These are phyloP conservation scores for Plectropomus leopardus DNA, from an alignment of 2,113 vertebrate genomes.

Conservation along the genomic window DNA sequence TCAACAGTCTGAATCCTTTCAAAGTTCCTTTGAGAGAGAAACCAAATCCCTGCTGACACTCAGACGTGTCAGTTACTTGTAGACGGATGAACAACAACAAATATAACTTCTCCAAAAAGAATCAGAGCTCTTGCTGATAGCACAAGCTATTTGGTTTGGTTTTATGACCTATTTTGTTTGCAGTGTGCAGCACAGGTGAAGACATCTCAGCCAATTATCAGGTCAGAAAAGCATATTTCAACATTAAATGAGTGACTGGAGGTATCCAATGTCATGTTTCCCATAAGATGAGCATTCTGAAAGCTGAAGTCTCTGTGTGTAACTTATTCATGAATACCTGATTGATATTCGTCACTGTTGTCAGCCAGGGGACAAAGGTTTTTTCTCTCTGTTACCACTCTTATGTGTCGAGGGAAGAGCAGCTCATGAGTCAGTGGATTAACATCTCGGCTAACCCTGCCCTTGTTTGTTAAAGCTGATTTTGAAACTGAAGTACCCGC, in stretches of 20 bases:
- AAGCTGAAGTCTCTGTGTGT: background rate
- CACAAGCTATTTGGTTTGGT: background rate
- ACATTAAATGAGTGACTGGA: background rate
- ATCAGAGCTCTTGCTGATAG: background rate
- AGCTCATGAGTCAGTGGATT: constrained; percentile 63
- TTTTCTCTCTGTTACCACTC: constrained; percentile 16
- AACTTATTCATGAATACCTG: background rate
- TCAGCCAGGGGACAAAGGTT: constrained; percentile 53
- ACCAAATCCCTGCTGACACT: constrained; percentile 16
- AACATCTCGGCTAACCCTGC: constrained; percentile 39
- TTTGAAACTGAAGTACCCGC: constrained; percentile 24
- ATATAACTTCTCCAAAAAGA: background rate
- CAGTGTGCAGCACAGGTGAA: background rate
- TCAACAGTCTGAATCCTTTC: background rate
- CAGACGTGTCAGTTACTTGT: background rate
- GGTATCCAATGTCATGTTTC: background rate
- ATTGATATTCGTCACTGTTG: background rate
- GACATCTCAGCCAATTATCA: background rate
- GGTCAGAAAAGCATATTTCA: background rate
- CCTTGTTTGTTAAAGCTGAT: constrained; percentile 65
- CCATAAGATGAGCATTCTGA: constrained; percentile 1
- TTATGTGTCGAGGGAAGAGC: background rate
- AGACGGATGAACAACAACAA: constrained; percentile 22
- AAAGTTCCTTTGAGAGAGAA: constrained; percentile 6
- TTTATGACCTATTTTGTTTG: background rate